These are phyloP conservation scores for Globodera ellingtonae DNA, from an alignment of 1,140 invertebrate species.

Conservation along the genomic window DNA sequence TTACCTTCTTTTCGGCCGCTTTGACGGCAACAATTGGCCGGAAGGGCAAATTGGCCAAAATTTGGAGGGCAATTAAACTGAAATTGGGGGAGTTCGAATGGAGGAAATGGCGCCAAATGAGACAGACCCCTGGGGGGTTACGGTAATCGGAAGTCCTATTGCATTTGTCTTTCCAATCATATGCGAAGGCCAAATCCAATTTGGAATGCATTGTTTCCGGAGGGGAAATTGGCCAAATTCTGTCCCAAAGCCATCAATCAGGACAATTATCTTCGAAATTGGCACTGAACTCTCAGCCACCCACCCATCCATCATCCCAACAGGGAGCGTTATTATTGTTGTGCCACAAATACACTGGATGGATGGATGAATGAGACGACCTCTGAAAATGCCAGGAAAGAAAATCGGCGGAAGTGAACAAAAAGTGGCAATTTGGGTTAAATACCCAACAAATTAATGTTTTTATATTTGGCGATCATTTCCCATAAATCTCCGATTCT, in stretches of 20 bases:
- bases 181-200: constrained; percentile 13
- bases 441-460: no score
- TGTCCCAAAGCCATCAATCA: constrained; percentile 6
- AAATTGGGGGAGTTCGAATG: background rate
- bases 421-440: no score
- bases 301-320: background rate
- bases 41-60: constrained; percentile 4
- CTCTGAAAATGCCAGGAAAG: no score
- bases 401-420: no score
- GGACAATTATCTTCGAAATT: constrained; percentile 1
- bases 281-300: background rate
- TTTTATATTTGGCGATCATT: no score
- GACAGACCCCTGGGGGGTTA: background rate
- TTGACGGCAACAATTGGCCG: constrained; percentile 15
- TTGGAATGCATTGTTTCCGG: constrained; percentile 5
- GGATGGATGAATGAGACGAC: no score
- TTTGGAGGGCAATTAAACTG: constrained; percentile 4
- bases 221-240: background rate
- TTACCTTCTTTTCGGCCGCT: background rate
- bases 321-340: background rate
- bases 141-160: background rate
- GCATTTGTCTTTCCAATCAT: background rate
- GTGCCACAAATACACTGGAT: no score
- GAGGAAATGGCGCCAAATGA: constrained; percentile 16
- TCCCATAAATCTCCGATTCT: no score